A percentile compares a stretch with the other conserved stretches of the same genome.
Evolutionary conservation across 2,888 invertebrate species (phyloP).

Genomic region (Yponomeuta sedellus): DNA sequence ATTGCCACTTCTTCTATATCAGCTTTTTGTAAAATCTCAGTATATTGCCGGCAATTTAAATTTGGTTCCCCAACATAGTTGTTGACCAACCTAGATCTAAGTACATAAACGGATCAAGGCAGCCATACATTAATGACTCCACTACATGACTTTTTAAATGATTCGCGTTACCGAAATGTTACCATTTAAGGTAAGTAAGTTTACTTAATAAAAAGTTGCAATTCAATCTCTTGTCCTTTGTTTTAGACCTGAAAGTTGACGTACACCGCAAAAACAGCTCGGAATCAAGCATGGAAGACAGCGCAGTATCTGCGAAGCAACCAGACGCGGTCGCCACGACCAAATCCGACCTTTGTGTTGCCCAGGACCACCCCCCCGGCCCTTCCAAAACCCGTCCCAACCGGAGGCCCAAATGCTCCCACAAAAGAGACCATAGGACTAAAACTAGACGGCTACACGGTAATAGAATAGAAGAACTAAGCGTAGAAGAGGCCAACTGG

Average conservation of each 20-base stretch:
- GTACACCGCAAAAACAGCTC: slow-evolving; percentile 95
- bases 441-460: slow-evolving; percentile 49
- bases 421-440: slow-evolving; percentile 51
- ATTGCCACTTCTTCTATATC: too few species aligned
- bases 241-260: slow-evolving; percentile 91
- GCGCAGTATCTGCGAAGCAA: slow-evolving; percentile 67
- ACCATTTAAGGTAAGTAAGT: too few species aligned
- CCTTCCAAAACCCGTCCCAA: slow-evolving; percentile 51
- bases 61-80: too few species aligned
- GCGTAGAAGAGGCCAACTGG: slow-evolving; percentile 51
- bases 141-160: too few species aligned
- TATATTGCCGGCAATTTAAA: too few species aligned
- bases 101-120: too few species aligned
- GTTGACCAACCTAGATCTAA: too few species aligned
- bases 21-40: too few species aligned
- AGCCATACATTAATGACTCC: too few species aligned
- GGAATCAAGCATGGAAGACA: slow-evolving; percentile 87
- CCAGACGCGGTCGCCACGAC: slow-evolving; percentile 49
- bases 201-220: too few species aligned
- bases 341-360: slow-evolving; percentile 59
- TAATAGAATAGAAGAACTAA: slow-evolving; percentile 55
- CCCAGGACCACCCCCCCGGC: slow-evolving; percentile 47
- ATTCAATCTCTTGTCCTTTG: too few species aligned
- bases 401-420: slow-evolving; percentile 49
- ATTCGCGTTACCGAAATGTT: too few species aligned